A percentile compares a stretch with the other conserved stretches of the same genome.
phyloP scores from a whole-genome alignment of 2,797 vertebrate species.

The Peromyscus melanophrys region DNA sequence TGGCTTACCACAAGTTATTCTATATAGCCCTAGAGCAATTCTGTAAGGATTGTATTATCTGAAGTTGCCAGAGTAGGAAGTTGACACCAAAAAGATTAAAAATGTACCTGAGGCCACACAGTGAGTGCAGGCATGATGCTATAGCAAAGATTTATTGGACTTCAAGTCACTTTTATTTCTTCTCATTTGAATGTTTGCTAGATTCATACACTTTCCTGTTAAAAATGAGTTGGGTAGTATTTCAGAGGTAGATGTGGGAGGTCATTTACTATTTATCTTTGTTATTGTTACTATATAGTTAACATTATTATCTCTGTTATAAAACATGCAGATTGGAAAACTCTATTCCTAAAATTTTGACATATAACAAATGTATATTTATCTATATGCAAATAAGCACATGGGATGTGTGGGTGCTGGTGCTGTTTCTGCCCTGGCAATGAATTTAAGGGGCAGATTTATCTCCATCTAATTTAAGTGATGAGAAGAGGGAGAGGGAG shows the following conservation, averaged over 20 bases:
- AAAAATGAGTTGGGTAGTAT: not conserved
- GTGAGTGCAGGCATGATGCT: not conserved
- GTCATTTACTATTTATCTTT: not conserved
- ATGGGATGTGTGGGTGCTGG: not conserved
- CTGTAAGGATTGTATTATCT: slow-evolving; percentile 40
- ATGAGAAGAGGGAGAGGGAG: too few species aligned
- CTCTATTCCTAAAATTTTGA: not conserved
- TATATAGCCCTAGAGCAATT: slow-evolving; percentile 9
- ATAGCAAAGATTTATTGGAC: not conserved
- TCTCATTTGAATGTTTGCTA: slow-evolving; percentile 42
- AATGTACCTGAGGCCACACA: slow-evolving; percentile 9
- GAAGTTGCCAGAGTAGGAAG: slow-evolving; percentile 52
- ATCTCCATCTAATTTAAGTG: not conserved
- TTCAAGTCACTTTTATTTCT: slow-evolving; percentile 29
- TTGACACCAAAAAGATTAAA: slow-evolving; percentile 49
- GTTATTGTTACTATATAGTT: not conserved
- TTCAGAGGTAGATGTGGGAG: not conserved
- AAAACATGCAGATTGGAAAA: not conserved
- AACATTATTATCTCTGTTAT: not conserved
- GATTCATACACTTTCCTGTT: slow-evolving; percentile 3
- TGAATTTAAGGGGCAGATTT: not conserved
- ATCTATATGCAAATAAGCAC: not conserved
- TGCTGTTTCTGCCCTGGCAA: not conserved
- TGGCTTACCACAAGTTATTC: slow-evolving; percentile 42
- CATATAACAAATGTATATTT: not conserved